These are phyloP conservation scores for Drosophila parabipectinata DNA, from an alignment of 1,140 invertebrate species.

Conservation along the genomic window DNA sequence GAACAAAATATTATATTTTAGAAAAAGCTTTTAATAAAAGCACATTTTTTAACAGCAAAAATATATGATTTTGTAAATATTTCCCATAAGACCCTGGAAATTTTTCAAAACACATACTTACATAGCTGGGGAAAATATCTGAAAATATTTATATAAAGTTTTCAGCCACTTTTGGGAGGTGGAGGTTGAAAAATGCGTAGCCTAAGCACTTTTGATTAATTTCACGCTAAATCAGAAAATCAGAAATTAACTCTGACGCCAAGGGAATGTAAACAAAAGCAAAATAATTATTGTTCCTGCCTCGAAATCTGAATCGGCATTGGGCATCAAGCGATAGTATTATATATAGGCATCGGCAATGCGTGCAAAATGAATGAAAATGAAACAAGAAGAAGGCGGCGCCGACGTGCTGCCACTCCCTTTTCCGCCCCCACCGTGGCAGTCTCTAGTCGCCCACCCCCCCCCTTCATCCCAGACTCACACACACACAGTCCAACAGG, in stretches of 20 bases:
- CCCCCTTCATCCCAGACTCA: conserved; percentile 11
- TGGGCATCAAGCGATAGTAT: neutral
- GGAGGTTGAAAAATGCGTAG: neutral
- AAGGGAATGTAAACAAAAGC: conserved; percentile 28
- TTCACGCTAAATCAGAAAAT: conserved; percentile 8
- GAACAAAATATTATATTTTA: too few species aligned
- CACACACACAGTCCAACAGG: conserved; percentile 61
- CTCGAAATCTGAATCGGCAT: too few species aligned
- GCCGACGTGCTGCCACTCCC: conserved; percentile 24
- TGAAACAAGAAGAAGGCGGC: conserved; percentile 22
- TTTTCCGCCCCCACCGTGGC: neutral
- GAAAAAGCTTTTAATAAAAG: too few species aligned
- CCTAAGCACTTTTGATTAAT: conserved; percentile 31
- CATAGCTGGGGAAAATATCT: neutral
- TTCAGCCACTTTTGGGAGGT: neutral
- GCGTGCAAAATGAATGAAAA: conserved; percentile 54
- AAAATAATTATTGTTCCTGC: too few species aligned
- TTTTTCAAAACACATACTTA: neutral
- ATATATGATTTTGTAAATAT: neutral
- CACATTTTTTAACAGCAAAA: too few species aligned
- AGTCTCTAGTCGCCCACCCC: neutral
- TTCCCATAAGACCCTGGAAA: neutral
- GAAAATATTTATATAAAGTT: neutral
- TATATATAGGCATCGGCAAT: neutral
- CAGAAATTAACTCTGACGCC: conserved; percentile 1